Evolutionary conservation across 2,797 vertebrate species (phyloP), one percentile per base, ranked within the genome.

Genomic region (Glossophaga mutica): DNA sequence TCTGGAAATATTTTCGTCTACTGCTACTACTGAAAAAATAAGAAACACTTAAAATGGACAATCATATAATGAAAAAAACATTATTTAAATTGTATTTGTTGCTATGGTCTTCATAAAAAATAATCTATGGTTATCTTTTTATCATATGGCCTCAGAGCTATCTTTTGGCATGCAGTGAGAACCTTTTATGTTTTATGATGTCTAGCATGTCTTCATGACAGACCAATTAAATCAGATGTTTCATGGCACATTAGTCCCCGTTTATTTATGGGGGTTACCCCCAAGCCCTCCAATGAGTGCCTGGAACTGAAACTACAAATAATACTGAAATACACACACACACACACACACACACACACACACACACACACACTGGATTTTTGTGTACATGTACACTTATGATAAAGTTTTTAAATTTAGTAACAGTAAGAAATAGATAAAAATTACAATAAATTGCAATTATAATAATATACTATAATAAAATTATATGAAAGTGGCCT

Each of bases 271-370:
- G n/a, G n/a, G 14, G 59, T 48, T 67, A 68, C 15, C 22, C 29
- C 14, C 21, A 67, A 67, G 21, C 11, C n/a, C 44, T 62, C 14
- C 44, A 68, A 3, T 44, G 15, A 44, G 48, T 84, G 11, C 42
- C n/a, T 48, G 44, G 67, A 84, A 37, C 21, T 46, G 32, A 67
- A 67, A 68, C 14, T 46, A 4, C 21, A 67, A 59, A 37, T 67
- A 84, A 67, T 10, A 37, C 21, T 67, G 32, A 48, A 67, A 34
- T 22, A 16, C 0, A 2, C 1, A 68, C 32, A 42, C 1, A 44
- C 15, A 44, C 3, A 42, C 1, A 44, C 15, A 44, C 3, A 42
- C 1, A 44, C 15, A 44, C 3, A 16, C 0, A 2, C 1, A 68
- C 32, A 16, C 0, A 2, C 1, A 68, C 32, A 42, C 1, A 44